phyloP scores from a whole-genome alignment of 2,113 vertebrate species.

The Cyprinodon variegatus region DNA sequence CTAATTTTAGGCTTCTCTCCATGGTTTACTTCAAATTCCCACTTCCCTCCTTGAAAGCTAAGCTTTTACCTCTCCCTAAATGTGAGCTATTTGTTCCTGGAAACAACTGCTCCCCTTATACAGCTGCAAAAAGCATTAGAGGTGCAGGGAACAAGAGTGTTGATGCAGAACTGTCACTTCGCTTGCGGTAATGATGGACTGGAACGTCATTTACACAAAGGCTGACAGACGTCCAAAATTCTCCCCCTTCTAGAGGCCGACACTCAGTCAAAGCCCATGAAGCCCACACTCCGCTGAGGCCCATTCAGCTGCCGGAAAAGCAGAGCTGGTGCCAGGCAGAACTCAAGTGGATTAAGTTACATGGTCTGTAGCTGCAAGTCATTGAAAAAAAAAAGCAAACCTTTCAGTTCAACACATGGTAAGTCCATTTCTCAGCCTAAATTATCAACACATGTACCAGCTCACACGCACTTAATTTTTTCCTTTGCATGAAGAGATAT shows the following conservation, averaged over 20 bases:
- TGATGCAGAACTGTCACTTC: conserved; percentile 60
- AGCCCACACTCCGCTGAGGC: conserved; percentile 50
- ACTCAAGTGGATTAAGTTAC: conserved; percentile 61
- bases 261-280: conserved; percentile 58
- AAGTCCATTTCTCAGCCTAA: conserved; percentile 63
- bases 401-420: conserved; percentile 55
- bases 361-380: conserved; percentile 57
- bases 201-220: conserved; percentile 62
- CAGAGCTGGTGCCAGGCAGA: conserved; percentile 46
- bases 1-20: conserved; percentile 20
- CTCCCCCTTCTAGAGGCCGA: conserved; percentile 29
- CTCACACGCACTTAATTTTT: conserved; percentile 27
- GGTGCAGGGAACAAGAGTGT: conserved; percentile 24
- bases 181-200: conserved; percentile 50
- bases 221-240: conserved; percentile 52
- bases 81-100: conserved; percentile 55
- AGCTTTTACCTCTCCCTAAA: conserved; percentile 29
- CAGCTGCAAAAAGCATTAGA: conserved; percentile 75
- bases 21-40: conserved; percentile 34
- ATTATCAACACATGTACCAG: conserved; percentile 32
- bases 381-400: conserved; percentile 41
- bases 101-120: conserved; percentile 42
- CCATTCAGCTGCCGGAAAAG: conserved; percentile 51
- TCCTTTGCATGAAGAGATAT: conserved; percentile 4
- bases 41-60: conserved; percentile 24